phyloP scores from a whole-genome alignment of 1,140 invertebrate genomes.

The Drosophila ercepeae region DNA sequence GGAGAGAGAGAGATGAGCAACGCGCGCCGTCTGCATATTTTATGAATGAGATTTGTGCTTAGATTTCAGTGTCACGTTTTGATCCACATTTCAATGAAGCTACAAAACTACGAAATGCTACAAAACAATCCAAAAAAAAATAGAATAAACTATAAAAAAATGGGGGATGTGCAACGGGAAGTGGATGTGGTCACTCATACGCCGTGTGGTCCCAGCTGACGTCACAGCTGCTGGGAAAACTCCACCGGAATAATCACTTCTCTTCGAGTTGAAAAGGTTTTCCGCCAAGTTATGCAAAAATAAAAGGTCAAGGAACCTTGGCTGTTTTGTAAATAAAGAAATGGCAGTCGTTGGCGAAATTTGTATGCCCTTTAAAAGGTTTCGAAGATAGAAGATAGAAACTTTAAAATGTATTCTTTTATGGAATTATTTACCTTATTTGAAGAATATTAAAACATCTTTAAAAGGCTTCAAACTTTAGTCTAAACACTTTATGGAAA shows the following conservation, averaged over 20 bases:
- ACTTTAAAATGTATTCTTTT: background rate
- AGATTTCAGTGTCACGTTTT: conserved; percentile 80
- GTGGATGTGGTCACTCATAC: conserved; percentile 44
- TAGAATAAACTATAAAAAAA: conserved; percentile 11
- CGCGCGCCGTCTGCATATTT: conserved; percentile 57
- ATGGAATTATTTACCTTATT: too few relatives aligned
- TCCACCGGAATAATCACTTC: background rate
- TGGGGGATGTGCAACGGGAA: conserved; percentile 20
- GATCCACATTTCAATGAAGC: conserved; percentile 62
- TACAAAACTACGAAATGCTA: background rate
- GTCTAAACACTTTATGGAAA: too few relatives aligned
- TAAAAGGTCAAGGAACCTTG: conserved; percentile 9
- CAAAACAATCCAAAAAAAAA: conserved; percentile 18
- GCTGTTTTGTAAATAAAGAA: background rate
- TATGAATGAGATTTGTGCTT: conserved; percentile 78
- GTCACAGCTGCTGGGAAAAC: conserved; percentile 6
- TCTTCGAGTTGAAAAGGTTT: background rate
- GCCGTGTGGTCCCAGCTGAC: conserved; percentile 34
- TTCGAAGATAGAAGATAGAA: background rate
- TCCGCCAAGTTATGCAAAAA: background rate
- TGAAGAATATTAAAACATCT: too few relatives aligned
- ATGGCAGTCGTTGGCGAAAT: background rate
- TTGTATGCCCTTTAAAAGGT: background rate
- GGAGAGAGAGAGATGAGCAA: background rate
- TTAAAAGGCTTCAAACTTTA: too few relatives aligned